Evolutionary conservation across 2,888 invertebrate species (phyloP).

Genomic region (Mimumesa dahlbomi): DNA sequence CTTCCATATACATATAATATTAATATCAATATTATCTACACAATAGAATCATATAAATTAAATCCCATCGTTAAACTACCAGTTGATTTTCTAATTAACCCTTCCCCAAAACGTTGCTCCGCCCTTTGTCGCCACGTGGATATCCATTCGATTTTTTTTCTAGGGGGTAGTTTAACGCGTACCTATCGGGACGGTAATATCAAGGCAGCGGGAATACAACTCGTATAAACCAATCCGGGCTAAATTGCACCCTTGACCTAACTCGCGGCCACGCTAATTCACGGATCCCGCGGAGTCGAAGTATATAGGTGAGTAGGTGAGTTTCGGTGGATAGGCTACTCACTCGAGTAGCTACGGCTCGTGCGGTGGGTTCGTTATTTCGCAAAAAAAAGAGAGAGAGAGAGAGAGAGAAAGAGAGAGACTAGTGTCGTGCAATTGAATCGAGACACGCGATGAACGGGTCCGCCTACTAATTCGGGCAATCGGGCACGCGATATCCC

Average conservation of each 20-base stretch:
- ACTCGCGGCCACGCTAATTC: slow-evolving; percentile 51
- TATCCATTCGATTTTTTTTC: no score
- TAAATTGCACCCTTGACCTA: slow-evolving; percentile 73
- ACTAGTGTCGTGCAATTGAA: slow-evolving; percentile 63
- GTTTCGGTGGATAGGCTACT: slow-evolving; percentile 60
- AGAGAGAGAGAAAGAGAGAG: no score
- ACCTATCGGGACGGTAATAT: neutral
- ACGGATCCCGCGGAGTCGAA: slow-evolving; percentile 42
- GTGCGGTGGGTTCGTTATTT: slow-evolving; percentile 45
- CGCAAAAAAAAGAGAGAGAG: no score
- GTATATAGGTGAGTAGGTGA: slow-evolving; percentile 56
- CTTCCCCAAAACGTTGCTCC: no score
- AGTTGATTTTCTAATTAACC: no score
- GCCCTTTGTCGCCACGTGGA: no score
- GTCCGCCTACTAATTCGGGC: slow-evolving; percentile 15
- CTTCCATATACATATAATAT: no score
- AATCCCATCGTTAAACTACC: no score
- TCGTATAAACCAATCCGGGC: slow-evolving; percentile 58
- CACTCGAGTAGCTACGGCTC: slow-evolving; percentile 40
- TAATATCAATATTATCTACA: no score
- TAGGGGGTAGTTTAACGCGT: neutral
- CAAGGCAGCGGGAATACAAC: slow-evolving; percentile 29
- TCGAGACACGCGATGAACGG: slow-evolving; percentile 62
- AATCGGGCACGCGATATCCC: slow-evolving; percentile 47
- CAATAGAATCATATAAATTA: no score